Base-by-base conservation (phyloP, 2,888 invertebrate genomes). In the Erebia aethiops region DNA sequence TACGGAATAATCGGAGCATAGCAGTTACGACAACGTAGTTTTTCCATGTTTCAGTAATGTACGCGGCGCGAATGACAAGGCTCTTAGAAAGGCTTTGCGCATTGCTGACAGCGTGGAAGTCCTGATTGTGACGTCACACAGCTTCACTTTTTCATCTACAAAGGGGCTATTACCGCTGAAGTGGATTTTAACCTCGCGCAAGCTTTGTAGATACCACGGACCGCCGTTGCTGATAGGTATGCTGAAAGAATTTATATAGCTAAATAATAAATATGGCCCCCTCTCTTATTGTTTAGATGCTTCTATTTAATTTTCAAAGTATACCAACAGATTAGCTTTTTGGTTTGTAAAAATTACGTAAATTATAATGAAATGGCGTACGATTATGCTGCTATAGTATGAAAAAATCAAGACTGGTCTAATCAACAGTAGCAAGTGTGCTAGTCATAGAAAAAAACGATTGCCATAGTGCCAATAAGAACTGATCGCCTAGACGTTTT, bases 41-140 rank as follows among this genome's bases (percentile, higher is more conserved):
- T 18, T 61, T 61, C 54, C 7, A 8, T 16, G 43, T 60, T 70
- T 67, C 54, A 61, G 66, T 73, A 71, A 71, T 73, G 67, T 60
- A 64, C 72, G 70, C 54, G 60, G 64, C 65, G 54, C 51, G 18
- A 26, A 13, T 61, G 60, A 67, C 63, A 62, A 63, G 69, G 62
- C 73, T 73, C 67, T 71, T 54, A 62, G 57, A 26, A 67, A 70
- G 52, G 67, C 60, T 61, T 69, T 73, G 71, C 67, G 64, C 71
- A 69, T 67, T 69, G 69, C 70, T 72, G 64, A 54, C 70, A 43
- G 52, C 60, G 49, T 67, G 57, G 46, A 67, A 51, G 46, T 74
- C 65, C 70, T 68, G 72, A 70, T 68, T 68, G 64, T 69, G 63
- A 64, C 56, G 57, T 56, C 71, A 71, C 26, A 68, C 46, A 61